These are phyloP conservation scores for Orbicella faveolata DNA, from an alignment of 64 coral and sea anemone genomes.

Conservation along the genomic window DNA sequence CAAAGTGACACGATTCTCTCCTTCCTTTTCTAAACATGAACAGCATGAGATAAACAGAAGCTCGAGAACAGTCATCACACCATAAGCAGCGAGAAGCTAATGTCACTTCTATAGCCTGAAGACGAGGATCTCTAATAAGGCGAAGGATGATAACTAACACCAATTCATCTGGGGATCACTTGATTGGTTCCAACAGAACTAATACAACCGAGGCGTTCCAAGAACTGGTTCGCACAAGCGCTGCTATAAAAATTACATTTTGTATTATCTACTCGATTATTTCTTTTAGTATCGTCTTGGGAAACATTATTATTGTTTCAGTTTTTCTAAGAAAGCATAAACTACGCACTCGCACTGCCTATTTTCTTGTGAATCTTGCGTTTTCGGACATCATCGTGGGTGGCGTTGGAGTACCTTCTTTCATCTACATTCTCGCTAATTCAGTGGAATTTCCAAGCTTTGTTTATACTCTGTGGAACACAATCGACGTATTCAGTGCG, in stretches of 20 bases:
- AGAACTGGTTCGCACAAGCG: slow-evolving; percentile 1
- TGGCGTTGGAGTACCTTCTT: slow-evolving; percentile 54
- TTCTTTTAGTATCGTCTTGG: slow-evolving; percentile 45
- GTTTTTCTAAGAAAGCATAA: slow-evolving; percentile 56
- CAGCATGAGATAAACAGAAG: too few species aligned
- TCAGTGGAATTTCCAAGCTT: slow-evolving; percentile 48
- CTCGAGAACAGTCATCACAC: too few species aligned
- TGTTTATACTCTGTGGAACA: slow-evolving; percentile 61
- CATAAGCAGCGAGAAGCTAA: too few species aligned
- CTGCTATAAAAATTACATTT: slow-evolving; percentile 14
- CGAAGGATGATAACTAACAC: background rate
- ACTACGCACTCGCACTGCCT: slow-evolving; percentile 58
- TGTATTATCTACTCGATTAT: slow-evolving; percentile 45
- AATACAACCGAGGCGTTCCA: background rate
- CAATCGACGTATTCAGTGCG: slow-evolving; percentile 55
- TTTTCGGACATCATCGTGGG: slow-evolving; percentile 63
- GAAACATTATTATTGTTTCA: slow-evolving; percentile 35
- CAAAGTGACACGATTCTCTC: too few species aligned
- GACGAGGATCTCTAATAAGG: background rate
- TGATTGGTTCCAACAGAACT: background rate
- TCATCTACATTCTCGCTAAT: slow-evolving; percentile 50
- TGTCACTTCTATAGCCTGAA: too few species aligned
- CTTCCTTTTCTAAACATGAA: too few species aligned
- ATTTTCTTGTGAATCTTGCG: slow-evolving; percentile 56
- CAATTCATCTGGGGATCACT: background rate